A percentile compares a stretch with the other conserved stretches of the same genome.
Evolutionary conservation across 1,140 invertebrate species (phyloP).

Genomic region (Colletes latitarsis): DNA sequence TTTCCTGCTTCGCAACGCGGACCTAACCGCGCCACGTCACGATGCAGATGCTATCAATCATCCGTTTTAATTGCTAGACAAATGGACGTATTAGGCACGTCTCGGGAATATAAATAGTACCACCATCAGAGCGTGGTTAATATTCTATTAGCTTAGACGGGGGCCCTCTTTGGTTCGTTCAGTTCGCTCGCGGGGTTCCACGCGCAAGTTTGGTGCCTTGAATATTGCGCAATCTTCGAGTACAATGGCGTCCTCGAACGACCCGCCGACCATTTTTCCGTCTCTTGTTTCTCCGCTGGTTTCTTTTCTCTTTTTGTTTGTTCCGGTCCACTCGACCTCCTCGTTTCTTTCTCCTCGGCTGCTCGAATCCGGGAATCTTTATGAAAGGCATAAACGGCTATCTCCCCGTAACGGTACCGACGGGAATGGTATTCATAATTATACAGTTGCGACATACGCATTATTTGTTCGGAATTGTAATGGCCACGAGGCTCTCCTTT

Average conservation of each 20-base stretch:
- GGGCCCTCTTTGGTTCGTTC: background rate
- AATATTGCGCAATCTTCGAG: too few species aligned
- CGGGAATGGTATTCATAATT: conserved; percentile 73
- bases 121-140: conserved; percentile 52
- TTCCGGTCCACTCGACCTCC: conserved; percentile 31
- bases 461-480: conserved; percentile 74
- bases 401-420: conserved; percentile 66
- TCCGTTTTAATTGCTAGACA: conserved; percentile 74
- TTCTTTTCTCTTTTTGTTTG: background rate
- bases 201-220: background rate
- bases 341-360: conserved; percentile 44
- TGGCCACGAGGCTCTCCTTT: conserved; percentile 56
- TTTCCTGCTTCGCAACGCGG: conserved; percentile 47
- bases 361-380: conserved; percentile 69
- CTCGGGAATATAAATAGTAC: conserved; percentile 65
- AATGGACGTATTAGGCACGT: conserved; percentile 71
- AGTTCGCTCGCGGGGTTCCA: background rate
- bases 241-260: too few species aligned
- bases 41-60: conserved; percentile 70
- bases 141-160: conserved; percentile 68
- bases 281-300: background rate
- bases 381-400: conserved; percentile 67
- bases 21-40: conserved; percentile 35
- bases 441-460: conserved; percentile 70
- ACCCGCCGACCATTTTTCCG: too few species aligned